Evolutionary conservation across 2,888 invertebrate genomes (phyloP).

Genomic region (Vannuccia rotundouncinata): DNA sequence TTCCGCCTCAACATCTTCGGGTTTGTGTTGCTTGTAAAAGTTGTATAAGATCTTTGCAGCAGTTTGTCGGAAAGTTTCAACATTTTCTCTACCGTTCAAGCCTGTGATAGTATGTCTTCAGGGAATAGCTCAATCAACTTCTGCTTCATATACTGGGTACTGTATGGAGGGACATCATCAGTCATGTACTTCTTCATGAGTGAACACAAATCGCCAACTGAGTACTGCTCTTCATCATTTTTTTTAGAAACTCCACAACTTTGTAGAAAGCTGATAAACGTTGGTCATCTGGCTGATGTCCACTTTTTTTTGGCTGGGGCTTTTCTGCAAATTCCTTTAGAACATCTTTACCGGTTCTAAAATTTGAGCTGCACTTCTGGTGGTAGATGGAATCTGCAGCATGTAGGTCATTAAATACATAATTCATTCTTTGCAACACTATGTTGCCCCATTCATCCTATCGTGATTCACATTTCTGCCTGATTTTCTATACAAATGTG

Average conservation of each 20-base stretch:
- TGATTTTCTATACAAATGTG: neutral
- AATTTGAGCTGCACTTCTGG: constrained; percentile 42
- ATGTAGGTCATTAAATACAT: constrained; percentile 40
- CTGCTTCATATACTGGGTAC: constrained; percentile 41
- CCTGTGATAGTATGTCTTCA: constrained; percentile 41
- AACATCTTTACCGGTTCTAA: constrained; percentile 38
- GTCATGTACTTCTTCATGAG: constrained; percentile 39
- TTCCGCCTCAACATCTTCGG: constrained; percentile 37
- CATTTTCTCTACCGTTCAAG: constrained; percentile 41
- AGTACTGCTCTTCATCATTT: constrained; percentile 42
- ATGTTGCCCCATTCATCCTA: constrained; percentile 30
- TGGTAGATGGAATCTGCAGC: constrained; percentile 43
- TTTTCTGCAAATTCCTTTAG: constrained; percentile 10
- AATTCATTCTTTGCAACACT: constrained; percentile 11
- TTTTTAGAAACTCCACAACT: constrained; percentile 38
- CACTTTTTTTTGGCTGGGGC: neutral
- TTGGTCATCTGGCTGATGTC: neutral
- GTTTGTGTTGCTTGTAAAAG: constrained; percentile 35
- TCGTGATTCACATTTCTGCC: neutral
- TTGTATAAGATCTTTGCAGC: constrained; percentile 40
- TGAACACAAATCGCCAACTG: constrained; percentile 39
- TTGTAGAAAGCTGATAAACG: constrained; percentile 31
- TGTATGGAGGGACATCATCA: constrained; percentile 32
- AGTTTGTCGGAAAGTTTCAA: constrained; percentile 42
- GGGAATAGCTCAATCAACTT: constrained; percentile 42